A percentile compares a stretch with the other conserved stretches of the same genome.
Evolutionary conservation across 2,113 vertebrate species (phyloP).

Genomic region (Cyprinodon tularosa): DNA sequence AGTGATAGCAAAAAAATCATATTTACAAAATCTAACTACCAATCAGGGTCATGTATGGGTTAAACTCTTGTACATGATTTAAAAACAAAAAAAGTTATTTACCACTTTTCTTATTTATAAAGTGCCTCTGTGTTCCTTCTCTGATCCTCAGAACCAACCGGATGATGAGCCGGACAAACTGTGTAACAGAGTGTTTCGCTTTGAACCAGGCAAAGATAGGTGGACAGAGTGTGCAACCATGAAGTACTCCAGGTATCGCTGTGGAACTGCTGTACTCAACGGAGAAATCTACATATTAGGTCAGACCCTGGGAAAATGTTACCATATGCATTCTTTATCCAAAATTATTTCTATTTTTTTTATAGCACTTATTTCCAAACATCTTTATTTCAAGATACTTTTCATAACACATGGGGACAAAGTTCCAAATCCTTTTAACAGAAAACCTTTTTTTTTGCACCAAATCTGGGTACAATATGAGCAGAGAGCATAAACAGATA

Average conservation of each 20-base stretch:
- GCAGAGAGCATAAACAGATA: too few relatives aligned
- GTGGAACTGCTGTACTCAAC: slow-evolving; percentile 84
- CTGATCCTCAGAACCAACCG: slow-evolving; percentile 80
- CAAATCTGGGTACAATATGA: too few relatives aligned
- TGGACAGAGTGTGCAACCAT: slow-evolving; percentile 85
- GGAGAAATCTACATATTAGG: slow-evolving; percentile 91
- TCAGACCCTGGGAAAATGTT: slow-evolving; percentile 64
- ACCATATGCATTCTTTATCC: neutral
- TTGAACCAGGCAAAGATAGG: slow-evolving; percentile 85
- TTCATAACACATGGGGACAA: neutral
- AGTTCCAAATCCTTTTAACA: neutral
- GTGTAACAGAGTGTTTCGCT: slow-evolving; percentile 85
- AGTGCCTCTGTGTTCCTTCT: neutral
- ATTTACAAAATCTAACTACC: neutral
- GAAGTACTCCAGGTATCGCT: slow-evolving; percentile 90
- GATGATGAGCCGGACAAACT: slow-evolving; percentile 92
- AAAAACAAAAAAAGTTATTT: neutral
- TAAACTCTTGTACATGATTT: neutral
- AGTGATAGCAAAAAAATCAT: neutral
- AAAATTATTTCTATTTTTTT: neutral
- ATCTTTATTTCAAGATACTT: neutral
- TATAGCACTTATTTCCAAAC: neutral
- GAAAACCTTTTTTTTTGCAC: too few relatives aligned
- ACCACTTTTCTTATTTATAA: neutral
- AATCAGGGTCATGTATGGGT: neutral